These are phyloP conservation scores for Osmoderma eremita DNA, from an alignment of 2,888 invertebrate species.

Conservation along the genomic window DNA sequence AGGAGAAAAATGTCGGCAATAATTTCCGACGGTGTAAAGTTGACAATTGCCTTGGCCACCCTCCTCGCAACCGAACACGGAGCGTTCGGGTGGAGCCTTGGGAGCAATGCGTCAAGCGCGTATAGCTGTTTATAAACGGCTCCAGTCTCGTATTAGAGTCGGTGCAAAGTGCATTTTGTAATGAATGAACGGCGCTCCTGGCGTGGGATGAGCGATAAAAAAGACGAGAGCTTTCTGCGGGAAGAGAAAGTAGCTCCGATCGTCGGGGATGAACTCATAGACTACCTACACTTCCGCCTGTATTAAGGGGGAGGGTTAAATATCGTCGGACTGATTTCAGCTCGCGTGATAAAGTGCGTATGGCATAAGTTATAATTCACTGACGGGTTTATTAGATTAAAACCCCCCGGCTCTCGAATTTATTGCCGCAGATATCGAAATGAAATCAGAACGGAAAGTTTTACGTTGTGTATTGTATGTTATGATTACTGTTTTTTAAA, in stretches of 20 bases:
- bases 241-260: slow-evolving; percentile 13
- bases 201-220: slow-evolving; percentile 34
- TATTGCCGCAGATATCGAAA: slow-evolving; percentile 40
- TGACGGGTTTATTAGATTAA: slow-evolving; percentile 41
- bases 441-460: slow-evolving; percentile 36
- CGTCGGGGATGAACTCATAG: background rate
- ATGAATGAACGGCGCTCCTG: slow-evolving; percentile 42
- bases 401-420: slow-evolving; percentile 36
- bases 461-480: slow-evolving; percentile 10
- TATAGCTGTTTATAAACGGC: slow-evolving; percentile 54
- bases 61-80: slow-evolving; percentile 1
- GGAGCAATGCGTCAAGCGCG: slow-evolving; percentile 40
- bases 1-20: slow-evolving; percentile 61
- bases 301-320: slow-evolving; percentile 1
- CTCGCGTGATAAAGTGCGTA: slow-evolving; percentile 40
- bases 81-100: slow-evolving; percentile 39
- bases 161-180: slow-evolving; percentile 49
- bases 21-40: slow-evolving; percentile 62
- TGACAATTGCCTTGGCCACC: slow-evolving; percentile 58
- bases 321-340: slow-evolving; percentile 16
- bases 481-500: too few species aligned
- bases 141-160: slow-evolving; percentile 56
- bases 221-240: slow-evolving; percentile 7
- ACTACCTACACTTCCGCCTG: background rate
- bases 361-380: slow-evolving; percentile 42